These are phyloP conservation scores for Rhyzopertha dominica DNA, from an alignment of 1,140 invertebrate genomes.

Conservation along the genomic window DNA sequence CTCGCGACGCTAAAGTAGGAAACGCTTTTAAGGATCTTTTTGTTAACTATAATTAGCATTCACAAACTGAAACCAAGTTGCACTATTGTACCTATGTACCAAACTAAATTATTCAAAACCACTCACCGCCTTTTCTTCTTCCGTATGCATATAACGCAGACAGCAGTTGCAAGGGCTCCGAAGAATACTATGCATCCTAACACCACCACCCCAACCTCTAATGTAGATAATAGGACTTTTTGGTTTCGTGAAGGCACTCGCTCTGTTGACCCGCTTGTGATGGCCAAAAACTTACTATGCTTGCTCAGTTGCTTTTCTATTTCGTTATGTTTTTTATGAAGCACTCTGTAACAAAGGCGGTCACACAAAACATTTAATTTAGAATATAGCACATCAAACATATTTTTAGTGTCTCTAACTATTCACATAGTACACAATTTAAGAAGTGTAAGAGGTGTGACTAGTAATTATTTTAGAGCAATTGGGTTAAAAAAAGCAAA, in stretches of 20 bases:
- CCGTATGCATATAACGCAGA: slow-evolving; percentile 70
- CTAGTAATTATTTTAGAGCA: too few species aligned
- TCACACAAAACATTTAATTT: not conserved
- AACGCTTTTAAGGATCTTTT: too few species aligned
- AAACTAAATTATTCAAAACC: too few species aligned
- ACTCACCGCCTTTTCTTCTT: slow-evolving; percentile 52
- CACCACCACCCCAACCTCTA: slow-evolving; percentile 74
- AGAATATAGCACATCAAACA: too few species aligned
- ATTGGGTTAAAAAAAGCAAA: too few species aligned
- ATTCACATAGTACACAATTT: too few species aligned
- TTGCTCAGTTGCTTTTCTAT: slow-evolving; percentile 56
- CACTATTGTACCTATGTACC: too few species aligned
- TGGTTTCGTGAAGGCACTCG: slow-evolving; percentile 44
- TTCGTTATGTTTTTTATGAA: slow-evolving; percentile 54
- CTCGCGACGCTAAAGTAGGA: too few species aligned
- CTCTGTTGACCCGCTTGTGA: slow-evolving; percentile 45
- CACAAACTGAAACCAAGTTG: too few species aligned
- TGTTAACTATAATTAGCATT: too few species aligned
- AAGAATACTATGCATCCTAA: slow-evolving; percentile 73
- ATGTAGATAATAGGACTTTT: slow-evolving; percentile 58
- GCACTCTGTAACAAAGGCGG: slow-evolving; percentile 49
- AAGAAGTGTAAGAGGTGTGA: too few species aligned
- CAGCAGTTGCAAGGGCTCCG: slow-evolving; percentile 67
- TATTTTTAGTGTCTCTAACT: too few species aligned
- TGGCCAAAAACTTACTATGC: slow-evolving; percentile 53